phyloP scores from a whole-genome alignment of 1,140 invertebrate species.

The Zaprionus taronus region DNA sequence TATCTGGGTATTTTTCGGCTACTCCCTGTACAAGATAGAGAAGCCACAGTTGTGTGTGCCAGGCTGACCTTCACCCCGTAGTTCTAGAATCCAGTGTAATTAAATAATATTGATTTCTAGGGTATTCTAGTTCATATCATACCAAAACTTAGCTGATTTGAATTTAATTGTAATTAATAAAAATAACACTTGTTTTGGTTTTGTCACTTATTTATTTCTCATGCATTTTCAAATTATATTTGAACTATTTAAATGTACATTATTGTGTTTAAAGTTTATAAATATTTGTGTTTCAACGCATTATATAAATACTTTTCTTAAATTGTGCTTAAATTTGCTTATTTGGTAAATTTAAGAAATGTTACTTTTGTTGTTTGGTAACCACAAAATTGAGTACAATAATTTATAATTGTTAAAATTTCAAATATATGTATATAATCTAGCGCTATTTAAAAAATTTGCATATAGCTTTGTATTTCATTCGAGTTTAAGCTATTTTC shows the following conservation, averaged over 20 bases:
- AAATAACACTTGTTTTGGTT: background rate
- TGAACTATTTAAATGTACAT: conserved; percentile 79
- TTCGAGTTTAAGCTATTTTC: conserved; percentile 60
- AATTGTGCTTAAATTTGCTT: conserved; percentile 65
- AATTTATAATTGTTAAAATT: conserved; percentile 71
- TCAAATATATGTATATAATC: conserved; percentile 51
- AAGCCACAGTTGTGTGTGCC: background rate
- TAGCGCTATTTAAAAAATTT: conserved; percentile 67
- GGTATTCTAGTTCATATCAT: background rate
- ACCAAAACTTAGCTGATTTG: background rate
- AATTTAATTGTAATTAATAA: background rate
- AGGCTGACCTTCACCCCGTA: too few species aligned
- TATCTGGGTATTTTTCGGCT: too few species aligned
- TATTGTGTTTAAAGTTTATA: conserved; percentile 75
- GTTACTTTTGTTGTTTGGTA: conserved; percentile 42
- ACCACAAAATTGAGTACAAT: conserved; percentile 58
- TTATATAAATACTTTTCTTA: conserved; percentile 60
- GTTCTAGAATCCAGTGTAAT: too few species aligned
- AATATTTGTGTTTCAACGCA: conserved; percentile 71
- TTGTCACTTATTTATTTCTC: conserved; percentile 64
- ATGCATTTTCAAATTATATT: conserved; percentile 80
- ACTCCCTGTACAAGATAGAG: background rate
- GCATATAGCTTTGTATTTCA: conserved; percentile 42
- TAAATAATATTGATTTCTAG: too few species aligned
- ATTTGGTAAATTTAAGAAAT: conserved; percentile 48